phyloP scores from a whole-genome alignment of 1,140 invertebrate species.

The Polyergus mexicanus region DNA sequence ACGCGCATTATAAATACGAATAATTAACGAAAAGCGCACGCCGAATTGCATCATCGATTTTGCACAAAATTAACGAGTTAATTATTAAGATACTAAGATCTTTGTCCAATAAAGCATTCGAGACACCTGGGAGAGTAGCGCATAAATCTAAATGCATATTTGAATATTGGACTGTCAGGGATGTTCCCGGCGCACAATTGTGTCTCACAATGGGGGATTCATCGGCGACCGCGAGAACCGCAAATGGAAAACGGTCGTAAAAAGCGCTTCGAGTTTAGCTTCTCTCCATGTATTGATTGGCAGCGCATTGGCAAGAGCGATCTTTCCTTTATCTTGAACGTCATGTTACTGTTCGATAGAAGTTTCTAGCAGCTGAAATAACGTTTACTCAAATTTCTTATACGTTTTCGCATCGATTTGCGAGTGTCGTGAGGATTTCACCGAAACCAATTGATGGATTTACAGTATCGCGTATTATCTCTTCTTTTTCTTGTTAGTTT shows the following conservation, averaged over 20 bases:
- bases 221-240: conserved; percentile 61
- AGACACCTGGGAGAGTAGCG: not conserved
- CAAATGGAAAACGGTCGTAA: conserved; percentile 70
- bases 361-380: not conserved
- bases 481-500: not conserved
- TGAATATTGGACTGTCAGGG: conserved; percentile 53
- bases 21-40: not conserved
- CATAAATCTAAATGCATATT: conserved; percentile 55
- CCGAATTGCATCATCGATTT: not conserved
- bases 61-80: not conserved
- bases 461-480: not conserved
- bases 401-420: not conserved
- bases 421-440: not conserved
- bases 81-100: not conserved
- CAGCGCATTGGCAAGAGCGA: conserved; percentile 13
- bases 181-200: conserved; percentile 26
- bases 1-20: not conserved
- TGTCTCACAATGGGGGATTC: conserved; percentile 43
- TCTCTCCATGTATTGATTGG: conserved; percentile 17
- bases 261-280: conserved; percentile 49
- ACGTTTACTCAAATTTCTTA: not conserved
- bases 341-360: not conserved
- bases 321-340: conserved; percentile 9
- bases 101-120: not conserved
- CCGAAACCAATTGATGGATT: not conserved